These are phyloP conservation scores for Gastracanthus pulcherrimus DNA, from an alignment of 2,888 invertebrate species.

Conservation along the genomic window DNA sequence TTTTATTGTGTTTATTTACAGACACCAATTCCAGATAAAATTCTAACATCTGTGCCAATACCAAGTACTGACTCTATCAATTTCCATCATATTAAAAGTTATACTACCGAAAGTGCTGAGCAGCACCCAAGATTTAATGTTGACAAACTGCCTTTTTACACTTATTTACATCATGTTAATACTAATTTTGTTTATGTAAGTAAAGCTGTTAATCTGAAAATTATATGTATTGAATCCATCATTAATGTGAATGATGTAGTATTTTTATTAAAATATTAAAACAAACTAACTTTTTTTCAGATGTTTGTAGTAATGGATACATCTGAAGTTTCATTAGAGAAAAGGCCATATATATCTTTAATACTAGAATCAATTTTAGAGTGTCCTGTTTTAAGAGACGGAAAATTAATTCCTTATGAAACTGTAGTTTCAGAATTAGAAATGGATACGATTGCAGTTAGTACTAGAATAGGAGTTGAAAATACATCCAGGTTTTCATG, in stretches of 20 bases:
- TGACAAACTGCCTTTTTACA: constrained; percentile 84
- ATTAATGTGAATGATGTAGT: too few relatives aligned
- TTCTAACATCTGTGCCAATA: constrained; percentile 86
- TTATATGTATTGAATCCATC: background rate
- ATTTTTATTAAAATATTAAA: constrained; percentile 11
- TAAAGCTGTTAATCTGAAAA: constrained; percentile 61
- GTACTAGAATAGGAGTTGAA: constrained; percentile 84
- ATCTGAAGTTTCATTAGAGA: constrained; percentile 79
- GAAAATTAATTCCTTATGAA: constrained; percentile 81
- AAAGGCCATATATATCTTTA: constrained; percentile 87
- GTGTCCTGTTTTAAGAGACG: constrained; percentile 84
- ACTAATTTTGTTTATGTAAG: constrained; percentile 92
- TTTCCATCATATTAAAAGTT: constrained; percentile 82
- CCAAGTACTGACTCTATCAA: constrained; percentile 86
- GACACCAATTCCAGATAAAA: constrained; percentile 85
- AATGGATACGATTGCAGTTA: constrained; percentile 84
- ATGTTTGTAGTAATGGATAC: constrained; percentile 87
- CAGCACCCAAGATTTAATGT: constrained; percentile 81
- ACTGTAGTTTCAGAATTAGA: constrained; percentile 89
- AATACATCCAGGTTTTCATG: constrained; percentile 82
- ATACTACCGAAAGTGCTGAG: constrained; percentile 75
- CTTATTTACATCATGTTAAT: constrained; percentile 88
- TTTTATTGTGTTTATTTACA: constrained; percentile 70
- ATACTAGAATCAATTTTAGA: constrained; percentile 87
- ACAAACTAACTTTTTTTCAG: constrained; percentile 78